Percentiles rank a stretch among this genome's conserved stretches.
Conservation (phyloP, 1,140 invertebrate species). For the Stegodyphus mimosarum region DNA sequence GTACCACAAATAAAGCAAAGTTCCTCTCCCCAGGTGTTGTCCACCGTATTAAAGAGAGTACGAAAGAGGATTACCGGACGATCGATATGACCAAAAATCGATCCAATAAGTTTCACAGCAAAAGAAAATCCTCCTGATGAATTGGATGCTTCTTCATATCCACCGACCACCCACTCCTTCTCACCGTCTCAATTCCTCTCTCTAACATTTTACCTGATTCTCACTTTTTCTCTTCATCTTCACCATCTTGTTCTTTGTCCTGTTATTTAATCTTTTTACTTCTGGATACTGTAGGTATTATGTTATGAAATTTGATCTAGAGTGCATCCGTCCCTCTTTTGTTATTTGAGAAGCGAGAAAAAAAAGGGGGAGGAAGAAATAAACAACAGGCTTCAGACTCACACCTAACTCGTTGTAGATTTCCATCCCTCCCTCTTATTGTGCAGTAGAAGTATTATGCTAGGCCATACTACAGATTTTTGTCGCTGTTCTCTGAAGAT, state of each 20-base stretch:
- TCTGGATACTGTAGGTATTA: slow-evolving; percentile 6
- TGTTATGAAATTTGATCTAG: slow-evolving; percentile 21
- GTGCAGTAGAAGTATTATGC: no score
- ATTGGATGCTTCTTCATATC: slow-evolving; percentile 27
- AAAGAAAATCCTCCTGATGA: slow-evolving; percentile 27
- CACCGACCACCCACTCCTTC: no score
- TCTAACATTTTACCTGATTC: background rate
- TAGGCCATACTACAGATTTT: no score
- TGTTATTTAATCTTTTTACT: slow-evolving; percentile 27
- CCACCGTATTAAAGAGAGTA: slow-evolving; percentile 4
- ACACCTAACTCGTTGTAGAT: no score
- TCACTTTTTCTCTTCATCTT: background rate
- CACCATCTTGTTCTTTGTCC: background rate
- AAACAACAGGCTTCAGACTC: no score
- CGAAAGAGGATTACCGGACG: slow-evolving; percentile 5
- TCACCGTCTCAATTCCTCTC: background rate
- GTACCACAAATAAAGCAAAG: slow-evolving; percentile 9
- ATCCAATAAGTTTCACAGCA: slow-evolving; percentile 20
- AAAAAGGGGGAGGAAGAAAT: background rate
- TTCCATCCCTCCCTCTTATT: no score
- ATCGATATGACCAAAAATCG: slow-evolving; percentile 24
- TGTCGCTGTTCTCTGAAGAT: no score
- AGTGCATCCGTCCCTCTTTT: background rate
- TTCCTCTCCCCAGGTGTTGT: slow-evolving; percentile 7
- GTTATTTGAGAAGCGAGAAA: slow-evolving; percentile 1